Evolutionary conservation across 2,113 vertebrate genomes (phyloP), one percentile per base, ranked within the genome.

Genomic region (Cyanoliseus patagonus): DNA sequence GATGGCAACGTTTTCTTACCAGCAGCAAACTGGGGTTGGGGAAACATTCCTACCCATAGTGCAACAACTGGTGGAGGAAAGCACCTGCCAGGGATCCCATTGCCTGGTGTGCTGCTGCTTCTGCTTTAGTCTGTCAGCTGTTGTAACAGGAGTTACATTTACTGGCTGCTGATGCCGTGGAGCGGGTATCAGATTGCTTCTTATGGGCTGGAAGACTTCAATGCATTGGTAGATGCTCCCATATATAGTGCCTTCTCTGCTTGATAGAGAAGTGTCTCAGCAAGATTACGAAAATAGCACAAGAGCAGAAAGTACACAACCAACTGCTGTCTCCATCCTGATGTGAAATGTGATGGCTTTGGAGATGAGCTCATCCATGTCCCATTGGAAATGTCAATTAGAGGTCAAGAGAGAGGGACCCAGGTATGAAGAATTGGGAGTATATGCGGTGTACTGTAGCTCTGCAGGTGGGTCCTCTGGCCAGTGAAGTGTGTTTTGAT

Each of bases 101-200:
- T 95, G 89, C 91, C 41, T 93, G 91, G 86, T 84, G 86, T 92
- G 94, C 66, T 76, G 41, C 94, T 96, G 81, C 83, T 94, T 68
- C 86, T 89, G 83, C 90, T 92, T 96, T 52, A 79, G 95, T 20
- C 59, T 52, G 66, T 95, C 96, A 97, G 96, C 95, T 96, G 94
- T 95, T 78, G 80, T 75, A 87, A 61, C 88, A 91, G 83, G 83
- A 91, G 83, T 94, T 92, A 44, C 66, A 28, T 28, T 96, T 93
- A 87, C 39, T 76, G n/a, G 20, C 86, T 90, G 77, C 39, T 79
- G 80, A 63, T 88, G 76, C 86, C 0, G 1, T 76, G 47, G 22
- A 14, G 27, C 73, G 41, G 63, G 41, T 73, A 93, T 97, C 94
- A 46, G 41, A 42, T 94, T 95, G 92, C 92, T 94, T 83, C 94